Conservation (phyloP, 2,797 vertebrate species). For the Mormyrus hasselquistii region DNA sequence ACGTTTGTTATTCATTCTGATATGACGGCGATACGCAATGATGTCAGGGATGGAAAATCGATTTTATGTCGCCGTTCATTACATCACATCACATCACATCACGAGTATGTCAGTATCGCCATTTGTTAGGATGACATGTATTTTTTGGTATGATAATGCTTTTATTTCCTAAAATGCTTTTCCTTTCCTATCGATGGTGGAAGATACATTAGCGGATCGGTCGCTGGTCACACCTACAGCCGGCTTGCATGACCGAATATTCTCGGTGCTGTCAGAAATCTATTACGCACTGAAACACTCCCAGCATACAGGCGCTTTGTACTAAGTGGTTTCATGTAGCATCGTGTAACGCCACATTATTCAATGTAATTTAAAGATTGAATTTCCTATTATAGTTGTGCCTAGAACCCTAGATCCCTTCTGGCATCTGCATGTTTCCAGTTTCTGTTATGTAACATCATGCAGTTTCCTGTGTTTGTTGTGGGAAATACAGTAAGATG, state of each 20-base stretch:
- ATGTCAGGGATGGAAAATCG: not conserved
- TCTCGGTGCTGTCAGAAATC: not conserved
- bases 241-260: not conserved
- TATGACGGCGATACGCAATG: not conserved
- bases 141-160: not conserved
- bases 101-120: not conserved
- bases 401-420: not conserved
- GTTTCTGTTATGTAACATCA: not conserved
- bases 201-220: not conserved
- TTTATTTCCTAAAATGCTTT: not conserved
- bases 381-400: not conserved
- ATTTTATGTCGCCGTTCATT: not conserved
- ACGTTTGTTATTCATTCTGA: not conserved
- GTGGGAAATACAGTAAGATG: not conserved
- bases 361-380: not conserved
- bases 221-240: not conserved
- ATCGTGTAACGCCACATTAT: not conserved
- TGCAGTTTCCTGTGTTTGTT: not conserved
- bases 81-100: not conserved
- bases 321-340: not conserved
- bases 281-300: not conserved
- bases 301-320: not conserved
- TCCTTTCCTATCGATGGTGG: not conserved
- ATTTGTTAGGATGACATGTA: not conserved
- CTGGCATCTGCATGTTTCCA: not conserved